Conservation (phyloP, 2,113 vertebrate genomes). For the Eidolon helvum region DNA sequence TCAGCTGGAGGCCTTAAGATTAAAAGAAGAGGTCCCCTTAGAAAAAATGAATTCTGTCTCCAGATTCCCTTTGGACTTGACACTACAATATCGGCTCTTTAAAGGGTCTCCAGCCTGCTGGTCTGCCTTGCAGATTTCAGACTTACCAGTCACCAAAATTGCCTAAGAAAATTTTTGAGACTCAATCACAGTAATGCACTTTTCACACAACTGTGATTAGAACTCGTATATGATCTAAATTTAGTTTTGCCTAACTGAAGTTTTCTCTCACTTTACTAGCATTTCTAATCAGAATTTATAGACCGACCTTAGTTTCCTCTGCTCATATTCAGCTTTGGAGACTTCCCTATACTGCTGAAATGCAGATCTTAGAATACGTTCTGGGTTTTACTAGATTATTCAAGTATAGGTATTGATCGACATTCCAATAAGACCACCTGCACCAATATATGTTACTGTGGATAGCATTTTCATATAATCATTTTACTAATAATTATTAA, state of each 20-base stretch:
- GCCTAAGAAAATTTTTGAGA: background rate
- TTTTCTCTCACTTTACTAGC: background rate
- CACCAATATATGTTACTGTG: background rate
- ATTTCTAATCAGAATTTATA: background rate
- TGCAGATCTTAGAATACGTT: background rate
- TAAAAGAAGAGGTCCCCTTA: background rate
- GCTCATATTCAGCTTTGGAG: background rate
- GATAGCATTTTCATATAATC: background rate
- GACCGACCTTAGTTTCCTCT: background rate
- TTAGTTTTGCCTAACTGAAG: background rate
- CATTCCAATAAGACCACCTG: background rate
- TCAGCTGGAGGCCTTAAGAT: background rate
- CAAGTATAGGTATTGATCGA: background rate
- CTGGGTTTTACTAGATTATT: background rate
- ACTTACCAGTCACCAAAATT: background rate
- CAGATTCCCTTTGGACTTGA: background rate
- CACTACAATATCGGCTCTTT: fast-evolving
- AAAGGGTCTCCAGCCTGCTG: background rate
- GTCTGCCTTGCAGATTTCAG: background rate
- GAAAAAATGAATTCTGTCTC: background rate
- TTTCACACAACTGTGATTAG: background rate
- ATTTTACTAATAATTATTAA: background rate
- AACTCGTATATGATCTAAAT: background rate
- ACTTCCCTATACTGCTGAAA: background rate
- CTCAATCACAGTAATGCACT: background rate